Evolutionary conservation across 2,113 vertebrate species (phyloP).

Genomic region (Pedionomus torquatus): DNA sequence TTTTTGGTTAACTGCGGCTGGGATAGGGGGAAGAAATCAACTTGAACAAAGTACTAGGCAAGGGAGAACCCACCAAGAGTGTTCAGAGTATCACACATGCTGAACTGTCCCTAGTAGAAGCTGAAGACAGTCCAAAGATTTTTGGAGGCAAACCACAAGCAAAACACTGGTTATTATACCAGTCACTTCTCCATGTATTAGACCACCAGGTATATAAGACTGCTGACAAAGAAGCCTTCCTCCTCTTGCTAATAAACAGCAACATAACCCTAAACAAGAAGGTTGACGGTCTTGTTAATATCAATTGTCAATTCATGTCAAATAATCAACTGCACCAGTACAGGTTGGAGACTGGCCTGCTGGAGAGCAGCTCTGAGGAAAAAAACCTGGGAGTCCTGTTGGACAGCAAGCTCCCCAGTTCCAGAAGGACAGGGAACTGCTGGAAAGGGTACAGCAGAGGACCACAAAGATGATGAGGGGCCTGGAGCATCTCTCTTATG

Average conservation of each 20-base stretch:
- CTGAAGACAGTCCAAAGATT: background rate
- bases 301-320: background rate
- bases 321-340: too few relatives aligned
- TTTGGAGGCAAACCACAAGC: background rate
- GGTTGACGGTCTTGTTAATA: background rate
- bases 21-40: too few relatives aligned
- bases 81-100: too few relatives aligned
- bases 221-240: background rate
- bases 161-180: background rate
- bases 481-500: too few relatives aligned
- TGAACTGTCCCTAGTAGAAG: background rate
- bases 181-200: background rate
- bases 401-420: too few relatives aligned
- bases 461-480: too few relatives aligned
- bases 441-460: too few relatives aligned
- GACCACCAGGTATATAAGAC: background rate
- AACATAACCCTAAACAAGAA: background rate
- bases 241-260: background rate
- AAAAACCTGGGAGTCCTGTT: too few relatives aligned
- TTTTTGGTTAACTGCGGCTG: background rate
- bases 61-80: background rate
- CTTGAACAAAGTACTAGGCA: background rate
- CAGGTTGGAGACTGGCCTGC: too few relatives aligned
- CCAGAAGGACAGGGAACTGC: too few relatives aligned
- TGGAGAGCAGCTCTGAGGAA: too few relatives aligned